Evolutionary conservation across 2,797 vertebrate species (phyloP), one percentile per base, ranked within the genome.

Genomic region (Hyperoplus immaculatus): DNA sequence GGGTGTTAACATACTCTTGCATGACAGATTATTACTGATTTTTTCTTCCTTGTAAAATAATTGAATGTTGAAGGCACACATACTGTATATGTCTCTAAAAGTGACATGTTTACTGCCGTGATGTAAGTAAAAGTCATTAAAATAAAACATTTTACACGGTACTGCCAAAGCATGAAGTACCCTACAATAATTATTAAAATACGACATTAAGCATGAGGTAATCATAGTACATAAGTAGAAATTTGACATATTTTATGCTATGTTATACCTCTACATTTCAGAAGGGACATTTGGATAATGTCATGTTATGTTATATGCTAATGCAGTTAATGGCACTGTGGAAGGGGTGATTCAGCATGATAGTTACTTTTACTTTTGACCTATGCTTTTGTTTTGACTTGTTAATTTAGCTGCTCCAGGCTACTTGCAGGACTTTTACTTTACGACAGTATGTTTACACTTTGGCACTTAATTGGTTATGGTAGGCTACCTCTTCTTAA

Each of bases 61-160:
- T 69, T 42, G 47, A 16, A 46, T 46, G 39, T 75, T 64, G 14
- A 42, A 21, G 21, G 21, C 36, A 54, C 16, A 68, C 14, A 64
- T 15, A 79, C 49, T 41, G 64, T 67, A 16, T n/a, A 64, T 45
- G 3, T 38, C 61, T 47, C 3, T 6, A 38, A 10, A 54, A 42
- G 13, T 11, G 13, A 41, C 10, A 38, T 14, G 58, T 57, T 50
- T 45, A 66, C 42, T 49, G 41, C n/a, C n/a, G 54, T 29, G 7
- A 41, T 56, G 18, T 50, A 36, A 2, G 5, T 39, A 47, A 39
- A 8, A 13, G 7, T 39, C 12, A 16, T 16, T 29, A 6, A 54
- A 54, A 54, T 21, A 21, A 10, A 54, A 3, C 47, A 49, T 15
- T 50, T 6, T 50, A n/a, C 42, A 11, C 14, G 4, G n/a, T 54